These are phyloP conservation scores for Volucella zonaria DNA, from an alignment of 2,888 invertebrate species.

Conservation along the genomic window DNA sequence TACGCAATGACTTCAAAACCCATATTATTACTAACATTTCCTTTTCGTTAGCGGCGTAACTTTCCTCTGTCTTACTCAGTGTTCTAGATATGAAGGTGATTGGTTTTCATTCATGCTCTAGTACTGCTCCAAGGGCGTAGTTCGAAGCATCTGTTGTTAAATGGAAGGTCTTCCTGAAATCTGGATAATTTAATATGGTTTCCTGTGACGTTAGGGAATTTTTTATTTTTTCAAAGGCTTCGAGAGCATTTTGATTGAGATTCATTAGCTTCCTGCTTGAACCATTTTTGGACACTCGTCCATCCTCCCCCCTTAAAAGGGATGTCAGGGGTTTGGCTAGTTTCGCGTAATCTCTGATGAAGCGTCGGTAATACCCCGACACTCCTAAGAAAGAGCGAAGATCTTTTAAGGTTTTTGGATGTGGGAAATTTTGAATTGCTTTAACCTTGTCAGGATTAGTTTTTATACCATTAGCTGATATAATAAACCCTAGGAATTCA, in stretches of 20 bases:
- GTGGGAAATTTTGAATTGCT: slow-evolving; percentile 46
- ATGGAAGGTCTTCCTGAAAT: slow-evolving; percentile 74
- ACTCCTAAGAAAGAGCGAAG: slow-evolving; percentile 38
- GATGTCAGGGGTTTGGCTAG: slow-evolving; percentile 50
- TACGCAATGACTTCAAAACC: background rate
- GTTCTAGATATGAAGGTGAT: too few species aligned
- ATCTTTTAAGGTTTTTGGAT: slow-evolving; percentile 51
- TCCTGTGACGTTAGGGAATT: slow-evolving; percentile 41
- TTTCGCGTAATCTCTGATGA: slow-evolving; percentile 57
- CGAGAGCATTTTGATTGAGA: slow-evolving; percentile 32
- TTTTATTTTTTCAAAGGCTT: slow-evolving; percentile 52
- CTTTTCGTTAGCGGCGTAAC: too few species aligned
- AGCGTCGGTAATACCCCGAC: slow-evolving; percentile 37
- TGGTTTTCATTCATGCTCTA: too few species aligned
- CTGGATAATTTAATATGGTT: slow-evolving; percentile 73
- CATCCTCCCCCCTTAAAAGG: slow-evolving; percentile 62
- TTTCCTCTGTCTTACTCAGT: too few species aligned
- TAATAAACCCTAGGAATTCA: slow-evolving; percentile 60
- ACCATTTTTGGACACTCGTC: too few species aligned
- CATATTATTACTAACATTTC: too few species aligned
- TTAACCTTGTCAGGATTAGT: slow-evolving; percentile 52
- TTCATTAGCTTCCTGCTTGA: too few species aligned
- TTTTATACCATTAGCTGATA: slow-evolving; percentile 58
- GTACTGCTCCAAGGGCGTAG: slow-evolving; percentile 24
- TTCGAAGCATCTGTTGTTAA: slow-evolving; percentile 49